Evolutionary conservation across 1,140 invertebrate genomes (phyloP).

Genomic region (Drosophila melanogaster): Release_6_plus_ISO1_MT NT_037436.4:3972501-3973000

Average conservation of each 20-base stretch:
- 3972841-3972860: neutral
- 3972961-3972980: slow-evolving; percentile 28
- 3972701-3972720: neutral
- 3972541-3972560: too few species aligned
- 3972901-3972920: too few species aligned
- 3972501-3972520: too few species aligned
- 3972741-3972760: neutral
- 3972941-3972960: slow-evolving; percentile 25
- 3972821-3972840: slow-evolving; percentile 3
- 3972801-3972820: neutral
- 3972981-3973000: slow-evolving; percentile 59
- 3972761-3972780: neutral
- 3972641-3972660: neutral
- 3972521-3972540: too few species aligned
- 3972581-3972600: too few species aligned
- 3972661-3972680: slow-evolving; percentile 3
- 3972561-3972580: too few species aligned
- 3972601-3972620: neutral
- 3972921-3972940: neutral
- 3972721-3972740: slow-evolving; percentile 11
- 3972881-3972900: neutral
- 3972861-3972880: neutral
- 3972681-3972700: slow-evolving; percentile 23
- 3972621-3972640: neutral
- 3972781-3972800: slow-evolving; percentile 7